Base-by-base conservation (phyloP, 2,888 invertebrate species). In the Bruchidius siliquastri region DNA sequence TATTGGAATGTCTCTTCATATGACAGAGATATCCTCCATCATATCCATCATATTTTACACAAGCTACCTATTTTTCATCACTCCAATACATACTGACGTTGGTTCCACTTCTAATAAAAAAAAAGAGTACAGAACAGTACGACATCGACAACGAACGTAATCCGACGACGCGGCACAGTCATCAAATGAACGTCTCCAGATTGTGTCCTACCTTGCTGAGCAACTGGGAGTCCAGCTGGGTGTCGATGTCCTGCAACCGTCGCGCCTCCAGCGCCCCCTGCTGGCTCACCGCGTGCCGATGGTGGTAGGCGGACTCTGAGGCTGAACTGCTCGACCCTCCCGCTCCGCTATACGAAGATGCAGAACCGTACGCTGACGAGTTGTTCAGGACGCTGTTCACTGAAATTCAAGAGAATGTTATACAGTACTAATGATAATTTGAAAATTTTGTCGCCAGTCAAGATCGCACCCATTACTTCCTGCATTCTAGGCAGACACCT, bases 191-290 rank as follows among this genome's bases (percentile, higher is more conserved):
- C 69, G 86, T 87, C 82, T 87, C 87, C 69, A 26, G 22, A 77
- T 85, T 86, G 81, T 86, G 85, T 81, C 87, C 86, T 87, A 87
- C 87, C 87, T 88, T 87, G 82, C 87, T 92, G 86, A 92, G 90
- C 83, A 93, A 91, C 85, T 91, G 91, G 74, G 91, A 90, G 86
- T 91, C 91, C 82, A 93, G 89, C 78, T 94, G 93, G 77, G 93
- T 93, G 87, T 94, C 94, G 80, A 94, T 90, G 86, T 94, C 94
- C 71, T 71, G 22, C 32, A 71, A 21, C 20, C 30, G 71, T 3
- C 49, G 49, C 49, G 49, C 49, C 18, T 49, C 49, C 6, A 49
- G 49, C 49, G 49, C 49, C 49, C 49, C 49, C 49, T 49, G 49
- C 18, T 49, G 49, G 18, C 49, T 49, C 1, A 49, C 49, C 8